Base-by-base conservation (phyloP, 2,888 invertebrate genomes). In the Drosophila atripex region DNA sequence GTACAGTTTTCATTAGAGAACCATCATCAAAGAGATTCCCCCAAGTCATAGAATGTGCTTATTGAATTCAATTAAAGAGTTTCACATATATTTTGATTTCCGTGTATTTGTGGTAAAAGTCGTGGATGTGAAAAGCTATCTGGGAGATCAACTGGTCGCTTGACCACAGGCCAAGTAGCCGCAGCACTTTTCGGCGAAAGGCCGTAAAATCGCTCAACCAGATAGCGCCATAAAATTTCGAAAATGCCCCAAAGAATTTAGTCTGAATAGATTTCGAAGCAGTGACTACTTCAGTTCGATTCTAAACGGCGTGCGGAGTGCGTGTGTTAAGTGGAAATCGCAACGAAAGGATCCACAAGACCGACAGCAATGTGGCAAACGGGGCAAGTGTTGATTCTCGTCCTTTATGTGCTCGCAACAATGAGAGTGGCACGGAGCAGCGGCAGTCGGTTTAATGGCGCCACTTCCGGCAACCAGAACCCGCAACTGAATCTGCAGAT, bases 151-250 rank as follows among this genome's bases (percentile, higher is more conserved):
- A 70, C 61, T 63, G 59, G 56, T 47, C 57, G 45, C 52, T 50
- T 65, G 52, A 52, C 50, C 66, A 39, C 55, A 47, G 32, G 60
- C 39, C 49, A 61, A 54, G 52, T 28, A 60, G 59, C 46, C 63
- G 64, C 63, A 74, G 59, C 78, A 71, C 73, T 82, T 73, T 78
- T 77, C 75, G 76, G 71, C 76, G 83, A 82, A 88, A 86, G 83
- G 77, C 77, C 72, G 57, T 79, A 60, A 75, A 86, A 73, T 80
- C 86, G 70, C 58, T 88, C 77, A 79, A 80, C 69, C 86, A 78
- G 74, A 71, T 74, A 88, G 60, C 69, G 11, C 76, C 74, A 86
- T 89, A 89, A 89, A 84, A 70, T 76, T 70, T 79, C 72, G 77
- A 86, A 18, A 41, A 58, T 58, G 63, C 30, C 65, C 60, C 11